Percentiles rank a stretch among this genome's conserved stretches.
Conservation (phyloP, 2,113 vertebrate species). For the Aythya baeri region DNA sequence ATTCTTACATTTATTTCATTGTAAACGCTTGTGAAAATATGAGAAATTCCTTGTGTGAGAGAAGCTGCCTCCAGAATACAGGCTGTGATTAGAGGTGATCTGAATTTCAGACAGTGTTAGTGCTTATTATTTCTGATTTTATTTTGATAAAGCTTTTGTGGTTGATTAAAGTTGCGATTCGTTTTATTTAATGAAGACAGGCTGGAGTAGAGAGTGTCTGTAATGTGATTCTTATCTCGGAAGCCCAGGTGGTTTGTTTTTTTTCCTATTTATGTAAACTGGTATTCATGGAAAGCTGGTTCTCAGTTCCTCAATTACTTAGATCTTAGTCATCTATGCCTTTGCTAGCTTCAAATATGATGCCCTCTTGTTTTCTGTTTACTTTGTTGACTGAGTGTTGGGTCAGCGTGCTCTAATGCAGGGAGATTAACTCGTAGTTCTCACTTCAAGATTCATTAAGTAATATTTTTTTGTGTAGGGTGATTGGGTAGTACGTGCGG, state of each 20-base stretch:
- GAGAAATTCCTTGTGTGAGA: background rate
- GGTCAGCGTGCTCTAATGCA: background rate
- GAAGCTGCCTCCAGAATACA: background rate
- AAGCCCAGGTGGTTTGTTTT: background rate
- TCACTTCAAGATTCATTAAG: background rate
- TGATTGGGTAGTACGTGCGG: accelerated
- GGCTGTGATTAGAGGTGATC: background rate
- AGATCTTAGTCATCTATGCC: background rate
- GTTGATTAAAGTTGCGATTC: conserved; percentile 20
- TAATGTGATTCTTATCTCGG: background rate
- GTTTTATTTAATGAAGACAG: conserved; percentile 29
- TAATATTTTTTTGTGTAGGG: background rate
- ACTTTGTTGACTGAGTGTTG: background rate
- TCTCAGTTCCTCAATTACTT: background rate
- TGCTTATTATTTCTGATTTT: background rate
- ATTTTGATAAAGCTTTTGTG: background rate
- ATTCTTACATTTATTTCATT: background rate
- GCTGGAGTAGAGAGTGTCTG: background rate
- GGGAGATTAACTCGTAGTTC: background rate
- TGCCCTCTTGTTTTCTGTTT: background rate
- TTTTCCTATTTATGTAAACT: background rate
- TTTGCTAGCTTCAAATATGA: background rate
- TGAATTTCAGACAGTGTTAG: background rate
- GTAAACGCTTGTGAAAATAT: background rate
- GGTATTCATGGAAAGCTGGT: conserved; percentile 20